Evolutionary conservation across 1,140 invertebrate genomes (phyloP).

Genomic region (Aphidius ervi): DNA sequence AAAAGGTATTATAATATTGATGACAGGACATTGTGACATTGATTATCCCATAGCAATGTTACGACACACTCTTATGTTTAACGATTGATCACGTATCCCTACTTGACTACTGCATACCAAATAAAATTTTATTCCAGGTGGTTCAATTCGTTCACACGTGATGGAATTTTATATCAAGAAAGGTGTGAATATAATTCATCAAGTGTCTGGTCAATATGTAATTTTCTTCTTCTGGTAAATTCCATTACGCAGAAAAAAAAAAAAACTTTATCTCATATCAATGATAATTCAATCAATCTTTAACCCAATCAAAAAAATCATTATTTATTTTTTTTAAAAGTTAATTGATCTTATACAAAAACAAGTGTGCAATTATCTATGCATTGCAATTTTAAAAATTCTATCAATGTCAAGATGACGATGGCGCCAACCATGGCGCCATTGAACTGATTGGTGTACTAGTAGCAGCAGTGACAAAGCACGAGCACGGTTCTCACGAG

Average conservation of each 20-base stretch:
- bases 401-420: conserved; percentile 8
- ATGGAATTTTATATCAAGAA: conserved; percentile 34
- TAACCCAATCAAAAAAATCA: too few relatives aligned
- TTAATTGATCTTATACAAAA: too few relatives aligned
- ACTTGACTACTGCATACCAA: conserved; percentile 38
- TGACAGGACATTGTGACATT: conserved; percentile 7
- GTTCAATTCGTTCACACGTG: conserved; percentile 44
- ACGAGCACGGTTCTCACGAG: conserved; percentile 38
- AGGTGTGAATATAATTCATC: conserved; percentile 22
- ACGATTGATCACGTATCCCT: conserved; percentile 43
- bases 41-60: conserved; percentile 18
- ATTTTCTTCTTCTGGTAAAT: too few relatives aligned
- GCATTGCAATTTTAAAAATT: not conserved
- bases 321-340: too few relatives aligned
- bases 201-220: not conserved
- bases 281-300: too few relatives aligned
- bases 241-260: too few relatives aligned
- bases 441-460: not conserved
- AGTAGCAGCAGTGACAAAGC: conserved; percentile 14
- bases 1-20: too few relatives aligned
- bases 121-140: conserved; percentile 40
- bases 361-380: too few relatives aligned
- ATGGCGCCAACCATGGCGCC: conserved; percentile 11
- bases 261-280: too few relatives aligned
- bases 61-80: conserved; percentile 13